Percentiles rank a stretch among this genome's conserved stretches.
phyloP scores from a whole-genome alignment of 1,140 invertebrate genomes.

The Magallana angulata region DNA sequence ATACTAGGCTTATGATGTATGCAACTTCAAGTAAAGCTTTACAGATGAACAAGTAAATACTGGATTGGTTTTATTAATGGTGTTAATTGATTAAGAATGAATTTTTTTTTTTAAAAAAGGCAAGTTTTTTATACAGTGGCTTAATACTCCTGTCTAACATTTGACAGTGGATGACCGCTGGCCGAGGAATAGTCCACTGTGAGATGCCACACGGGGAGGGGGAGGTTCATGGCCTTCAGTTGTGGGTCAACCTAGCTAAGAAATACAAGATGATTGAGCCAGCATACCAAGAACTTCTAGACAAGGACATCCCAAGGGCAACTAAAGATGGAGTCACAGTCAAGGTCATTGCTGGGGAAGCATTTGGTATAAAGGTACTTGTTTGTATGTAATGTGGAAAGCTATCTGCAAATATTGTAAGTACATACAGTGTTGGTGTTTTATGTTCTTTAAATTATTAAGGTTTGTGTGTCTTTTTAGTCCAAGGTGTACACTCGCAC shows the following conservation, averaged over 20 bases:
- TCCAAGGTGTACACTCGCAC: conserved; percentile 79
- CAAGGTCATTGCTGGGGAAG: conserved; percentile 78
- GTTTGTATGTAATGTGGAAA: not conserved
- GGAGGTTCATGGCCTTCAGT: conserved; percentile 76
- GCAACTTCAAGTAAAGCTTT: too few relatives aligned
- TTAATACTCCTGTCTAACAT: too few relatives aligned
- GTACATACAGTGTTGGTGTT: not conserved
- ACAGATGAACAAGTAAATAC: too few relatives aligned
- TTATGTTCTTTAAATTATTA: conserved; percentile 1
- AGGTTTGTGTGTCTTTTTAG: conserved; percentile 61
- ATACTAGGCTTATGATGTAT: too few relatives aligned
- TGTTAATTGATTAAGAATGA: too few relatives aligned
- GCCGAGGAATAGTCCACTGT: conserved; percentile 83
- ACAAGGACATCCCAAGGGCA: conserved; percentile 73
- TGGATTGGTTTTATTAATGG: too few relatives aligned
- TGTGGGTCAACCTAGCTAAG: conserved; percentile 79
- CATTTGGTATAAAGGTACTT: conserved; percentile 75
- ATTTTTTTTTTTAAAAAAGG: too few relatives aligned
- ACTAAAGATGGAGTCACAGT: conserved; percentile 73
- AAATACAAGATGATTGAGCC: conserved; percentile 79
- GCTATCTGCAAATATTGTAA: not conserved
- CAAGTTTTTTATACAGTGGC: too few relatives aligned
- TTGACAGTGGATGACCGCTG: conserved; percentile 79
- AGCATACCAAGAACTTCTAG: conserved; percentile 77
- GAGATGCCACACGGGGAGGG: conserved; percentile 77